Conservation (phyloP, 1,140 invertebrate genomes). For the Pollicipes pollicipes region DNA sequence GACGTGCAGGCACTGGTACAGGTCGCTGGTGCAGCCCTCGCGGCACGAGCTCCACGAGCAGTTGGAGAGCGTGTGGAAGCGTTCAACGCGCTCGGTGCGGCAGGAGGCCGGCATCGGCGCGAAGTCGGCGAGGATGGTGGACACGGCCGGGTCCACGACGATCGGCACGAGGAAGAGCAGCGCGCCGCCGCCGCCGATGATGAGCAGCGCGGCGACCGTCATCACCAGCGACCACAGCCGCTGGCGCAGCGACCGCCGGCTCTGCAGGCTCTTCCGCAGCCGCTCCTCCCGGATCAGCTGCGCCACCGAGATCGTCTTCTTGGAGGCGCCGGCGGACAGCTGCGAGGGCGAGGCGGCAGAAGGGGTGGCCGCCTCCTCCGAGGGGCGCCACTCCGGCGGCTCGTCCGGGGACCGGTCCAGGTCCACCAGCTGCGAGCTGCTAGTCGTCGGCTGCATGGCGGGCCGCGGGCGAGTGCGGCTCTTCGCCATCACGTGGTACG, state of each 20-base stretch:
- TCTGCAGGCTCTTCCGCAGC: background rate
- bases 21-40: constrained; percentile 57
- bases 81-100: constrained; percentile 51
- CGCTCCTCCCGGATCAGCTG: background rate
- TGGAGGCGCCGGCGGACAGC: no score
- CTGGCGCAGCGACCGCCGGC: background rate
- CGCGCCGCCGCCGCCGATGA: constrained; percentile 64
- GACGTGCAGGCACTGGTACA: constrained; percentile 44
- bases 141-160: constrained; percentile 73
- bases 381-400: no score
- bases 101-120: constrained; percentile 64
- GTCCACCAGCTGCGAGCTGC: no score
- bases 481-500: no score
- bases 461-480: no score
- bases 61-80: constrained; percentile 59
- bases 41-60: constrained; percentile 72
- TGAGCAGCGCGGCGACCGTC: constrained; percentile 58
- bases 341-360: no score
- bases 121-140: constrained; percentile 66
- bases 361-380: no score
- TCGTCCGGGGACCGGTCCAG: no score
- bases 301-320: background rate
- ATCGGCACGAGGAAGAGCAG: constrained; percentile 79
- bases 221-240: background rate
- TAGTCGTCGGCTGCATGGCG: no score